These are phyloP conservation scores for Parus major DNA, from an alignment of 2,113 vertebrate species.

Conservation along the genomic window DNA sequence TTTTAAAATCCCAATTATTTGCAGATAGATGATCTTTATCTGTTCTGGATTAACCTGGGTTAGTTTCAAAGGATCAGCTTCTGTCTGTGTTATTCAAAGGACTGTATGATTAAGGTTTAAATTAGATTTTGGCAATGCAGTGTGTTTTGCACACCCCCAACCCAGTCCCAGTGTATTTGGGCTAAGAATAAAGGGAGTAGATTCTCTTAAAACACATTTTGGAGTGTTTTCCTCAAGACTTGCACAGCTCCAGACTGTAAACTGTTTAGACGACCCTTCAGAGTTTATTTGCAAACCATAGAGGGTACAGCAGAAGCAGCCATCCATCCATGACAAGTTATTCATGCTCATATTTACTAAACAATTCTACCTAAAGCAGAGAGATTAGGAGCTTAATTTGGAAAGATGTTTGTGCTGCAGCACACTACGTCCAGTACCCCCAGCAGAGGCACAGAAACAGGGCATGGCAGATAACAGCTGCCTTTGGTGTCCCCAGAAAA, in stretches of 20 bases:
- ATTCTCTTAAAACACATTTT: neutral
- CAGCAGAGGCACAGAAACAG: neutral
- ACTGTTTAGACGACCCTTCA: constrained; percentile 12
- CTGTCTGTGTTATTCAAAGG: neutral
- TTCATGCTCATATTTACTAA: constrained; percentile 8
- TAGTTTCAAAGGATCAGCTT: neutral
- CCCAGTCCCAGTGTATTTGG: neutral
- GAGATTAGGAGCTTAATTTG: constrained; percentile 19
- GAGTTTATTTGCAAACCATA: neutral
- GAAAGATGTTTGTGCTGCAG: constrained; percentile 4
- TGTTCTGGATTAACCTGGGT: neutral
- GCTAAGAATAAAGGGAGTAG: neutral
- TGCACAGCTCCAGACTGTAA: constrained; percentile 5
- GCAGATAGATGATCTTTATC: neutral
- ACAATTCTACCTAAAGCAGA: neutral
- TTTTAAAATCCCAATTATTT: neutral
- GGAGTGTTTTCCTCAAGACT: constrained; percentile 7
- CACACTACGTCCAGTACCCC: neutral
- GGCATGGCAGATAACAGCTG: constrained; percentile 15
- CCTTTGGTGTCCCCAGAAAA: neutral
- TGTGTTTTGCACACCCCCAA: neutral
- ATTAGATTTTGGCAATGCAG: neutral
- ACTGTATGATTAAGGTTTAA: neutral
- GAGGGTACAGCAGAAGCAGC: neutral
- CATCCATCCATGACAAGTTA: neutral